Conservation (phyloP, 2,888 invertebrate species). For the Anthoptus insignis region DNA sequence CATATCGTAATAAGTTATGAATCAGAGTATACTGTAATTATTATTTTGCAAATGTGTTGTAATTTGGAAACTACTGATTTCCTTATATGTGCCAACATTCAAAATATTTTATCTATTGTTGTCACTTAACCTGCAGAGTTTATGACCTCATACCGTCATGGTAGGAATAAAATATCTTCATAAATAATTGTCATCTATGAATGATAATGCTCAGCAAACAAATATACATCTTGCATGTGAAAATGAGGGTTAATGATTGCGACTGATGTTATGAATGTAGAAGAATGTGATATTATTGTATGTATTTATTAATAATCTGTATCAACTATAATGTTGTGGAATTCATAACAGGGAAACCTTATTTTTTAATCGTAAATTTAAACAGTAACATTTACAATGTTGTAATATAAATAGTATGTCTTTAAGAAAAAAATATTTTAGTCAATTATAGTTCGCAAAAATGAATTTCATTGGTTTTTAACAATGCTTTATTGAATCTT, state of each 20-base stretch:
- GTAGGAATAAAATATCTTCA: neutral
- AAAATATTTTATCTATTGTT: neutral
- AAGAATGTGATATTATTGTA: conserved; percentile 49
- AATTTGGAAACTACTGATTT: neutral
- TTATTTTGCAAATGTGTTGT: conserved; percentile 5
- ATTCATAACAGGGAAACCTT: neutral
- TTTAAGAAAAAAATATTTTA: neutral
- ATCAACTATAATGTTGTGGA: conserved; percentile 40
- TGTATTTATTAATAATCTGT: conserved; percentile 54
- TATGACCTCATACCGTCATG: neutral
- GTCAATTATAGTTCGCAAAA: neutral
- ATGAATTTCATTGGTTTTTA: neutral
- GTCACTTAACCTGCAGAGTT: neutral
- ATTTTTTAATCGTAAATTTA: too few relatives aligned
- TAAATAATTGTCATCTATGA: neutral
- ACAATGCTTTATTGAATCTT: neutral
- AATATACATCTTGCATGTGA: conserved; percentile 23
- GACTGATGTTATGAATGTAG: conserved; percentile 43
- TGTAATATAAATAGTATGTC: neutral
- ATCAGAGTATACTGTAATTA: conserved; percentile 7
- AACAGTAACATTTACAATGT: neutral
- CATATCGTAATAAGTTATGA: neutral
- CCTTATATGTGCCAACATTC: neutral
- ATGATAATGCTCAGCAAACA: neutral
- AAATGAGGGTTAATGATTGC: conserved; percentile 19